Base-by-base conservation (phyloP, 35 echinoderm and acorn worm genomes). In the Acanthaster planci region DNA sequence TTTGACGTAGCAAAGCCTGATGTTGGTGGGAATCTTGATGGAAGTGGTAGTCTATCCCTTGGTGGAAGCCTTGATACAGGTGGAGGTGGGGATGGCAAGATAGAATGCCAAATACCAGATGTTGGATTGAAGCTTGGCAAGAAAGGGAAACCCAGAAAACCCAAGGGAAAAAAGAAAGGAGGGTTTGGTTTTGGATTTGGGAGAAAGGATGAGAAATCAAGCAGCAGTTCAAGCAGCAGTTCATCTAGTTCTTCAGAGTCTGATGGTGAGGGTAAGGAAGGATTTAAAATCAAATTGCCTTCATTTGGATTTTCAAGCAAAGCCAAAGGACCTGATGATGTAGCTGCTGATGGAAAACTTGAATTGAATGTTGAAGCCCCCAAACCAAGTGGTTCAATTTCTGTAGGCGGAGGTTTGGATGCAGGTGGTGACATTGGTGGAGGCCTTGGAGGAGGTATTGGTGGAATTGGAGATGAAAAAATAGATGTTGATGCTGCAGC, bases 181-280 rank as follows among this genome's bases (percentile, higher is more conserved):
- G 76, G 76, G 79, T 89, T 89, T 72, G 84, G 83, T 17, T 90
- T 94, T 94, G 87, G 87, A 12, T 82, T 94, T 76, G 92, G 92
- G 21, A 83, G 77, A n/a, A 55, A 60, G 44, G 77, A 80, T 81
- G 83, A 51, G n/a, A 81, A 36, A 51, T 82, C 82, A 22, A 86
- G 72, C 39, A 59, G 40, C 31, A 88, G 87, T 60, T 81, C 76
- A n/a, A n/a, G n/a, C n/a, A n/a, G n/a, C n/a, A n/a, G n/a, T n/a
- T n/a, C n/a, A n/a, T n/a, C n/a, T 26, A 80, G 52, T 55, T 90
- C 89, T 56, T 90, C 89, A 52, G 89, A 91, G 57, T 77, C 77
- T 1, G 83, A 91, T 21, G 84, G 81, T 86, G 56, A 86, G 30
- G 85, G 72, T 14, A 80, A 77, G 55, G 76, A 40, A 27, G 88